A percentile compares a stretch with the other conserved stretches of the same genome.
Evolutionary conservation across 2,113 vertebrate genomes (phyloP).

Genomic region (Gambusia affinis): DNA sequence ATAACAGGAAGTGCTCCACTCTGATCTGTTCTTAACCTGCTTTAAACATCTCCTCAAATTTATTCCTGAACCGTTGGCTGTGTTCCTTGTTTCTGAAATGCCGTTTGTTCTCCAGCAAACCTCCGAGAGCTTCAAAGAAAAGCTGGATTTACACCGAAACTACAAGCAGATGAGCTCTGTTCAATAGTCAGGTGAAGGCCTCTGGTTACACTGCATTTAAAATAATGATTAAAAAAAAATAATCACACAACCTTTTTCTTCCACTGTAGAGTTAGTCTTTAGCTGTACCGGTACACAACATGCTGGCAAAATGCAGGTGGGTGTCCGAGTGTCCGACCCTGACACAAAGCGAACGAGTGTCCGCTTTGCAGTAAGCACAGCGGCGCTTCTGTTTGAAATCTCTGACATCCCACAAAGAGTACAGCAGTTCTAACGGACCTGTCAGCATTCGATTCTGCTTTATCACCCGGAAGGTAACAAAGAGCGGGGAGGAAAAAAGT

Average conservation of each 20-base stretch:
- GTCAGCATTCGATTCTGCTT: conserved; percentile 25
- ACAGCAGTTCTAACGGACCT: conserved; percentile 26
- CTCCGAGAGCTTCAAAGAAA: background rate
- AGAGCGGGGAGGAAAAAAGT: background rate
- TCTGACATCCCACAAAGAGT: conserved; percentile 19
- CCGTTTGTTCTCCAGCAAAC: no score
- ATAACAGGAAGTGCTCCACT: no score
- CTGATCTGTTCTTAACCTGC: background rate
- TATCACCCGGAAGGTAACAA: background rate
- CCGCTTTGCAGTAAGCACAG: conserved; percentile 48
- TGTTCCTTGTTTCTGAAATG: no score
- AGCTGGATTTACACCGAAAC: background rate
- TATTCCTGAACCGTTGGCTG: no score
- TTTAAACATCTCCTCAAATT: no score
- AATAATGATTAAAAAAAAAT: background rate
- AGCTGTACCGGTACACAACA: conserved; percentile 48
- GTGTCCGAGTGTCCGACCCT: conserved; percentile 58
- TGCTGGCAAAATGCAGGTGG: conserved; percentile 37
- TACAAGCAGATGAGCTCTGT: no score
- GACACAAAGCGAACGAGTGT: no score
- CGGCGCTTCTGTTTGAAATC: conserved; percentile 48
- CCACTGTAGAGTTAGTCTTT: conserved; percentile 15
- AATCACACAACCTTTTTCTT: background rate
- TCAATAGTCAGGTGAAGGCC: no score
- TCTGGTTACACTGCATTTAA: no score